These are phyloP conservation scores for Drosophila kokeensis DNA, from an alignment of 2,888 invertebrate genomes.

Conservation along the genomic window DNA sequence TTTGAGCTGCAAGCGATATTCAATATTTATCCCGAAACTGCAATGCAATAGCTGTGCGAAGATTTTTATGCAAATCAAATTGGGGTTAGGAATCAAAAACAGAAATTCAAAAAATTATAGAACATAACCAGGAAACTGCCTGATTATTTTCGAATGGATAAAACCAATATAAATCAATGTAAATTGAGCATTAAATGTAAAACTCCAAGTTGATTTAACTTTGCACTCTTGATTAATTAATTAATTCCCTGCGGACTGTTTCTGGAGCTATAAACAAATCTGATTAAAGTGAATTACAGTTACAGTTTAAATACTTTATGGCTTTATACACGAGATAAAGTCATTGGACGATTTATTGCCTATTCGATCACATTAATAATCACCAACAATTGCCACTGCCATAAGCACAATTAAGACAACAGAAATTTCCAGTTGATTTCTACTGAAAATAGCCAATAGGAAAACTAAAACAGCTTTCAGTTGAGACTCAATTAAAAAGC, in stretches of 20 bases:
- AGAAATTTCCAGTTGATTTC: conserved; percentile 59
- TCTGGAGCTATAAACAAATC: conserved; percentile 2
- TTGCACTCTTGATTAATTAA: not conserved
- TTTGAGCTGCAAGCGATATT: conserved; percentile 56
- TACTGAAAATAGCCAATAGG: conserved; percentile 39
- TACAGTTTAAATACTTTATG: conserved; percentile 6
- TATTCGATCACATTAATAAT: conserved; percentile 30
- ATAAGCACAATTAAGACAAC: conserved; percentile 47
- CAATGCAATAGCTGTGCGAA: conserved; percentile 78
- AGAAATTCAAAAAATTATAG: not conserved
- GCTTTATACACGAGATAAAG: not conserved
- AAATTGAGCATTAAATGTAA: not conserved
- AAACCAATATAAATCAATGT: not conserved
- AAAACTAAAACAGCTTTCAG: conserved; percentile 26
- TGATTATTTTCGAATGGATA: not conserved
- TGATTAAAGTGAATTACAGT: not conserved
- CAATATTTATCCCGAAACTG: conserved; percentile 54
- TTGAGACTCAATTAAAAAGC: conserved; percentile 37
- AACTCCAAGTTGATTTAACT: not conserved
- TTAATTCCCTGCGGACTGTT: not conserved
- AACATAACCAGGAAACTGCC: not conserved
- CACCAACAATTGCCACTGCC: conserved; percentile 33
- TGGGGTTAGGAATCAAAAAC: not conserved
- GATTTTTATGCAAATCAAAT: conserved; percentile 61
- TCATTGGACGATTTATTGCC: conserved; percentile 5